These are phyloP conservation scores for Lepus oiostolus DNA, from an alignment of 2,797 vertebrate species.

Conservation along the genomic window DNA sequence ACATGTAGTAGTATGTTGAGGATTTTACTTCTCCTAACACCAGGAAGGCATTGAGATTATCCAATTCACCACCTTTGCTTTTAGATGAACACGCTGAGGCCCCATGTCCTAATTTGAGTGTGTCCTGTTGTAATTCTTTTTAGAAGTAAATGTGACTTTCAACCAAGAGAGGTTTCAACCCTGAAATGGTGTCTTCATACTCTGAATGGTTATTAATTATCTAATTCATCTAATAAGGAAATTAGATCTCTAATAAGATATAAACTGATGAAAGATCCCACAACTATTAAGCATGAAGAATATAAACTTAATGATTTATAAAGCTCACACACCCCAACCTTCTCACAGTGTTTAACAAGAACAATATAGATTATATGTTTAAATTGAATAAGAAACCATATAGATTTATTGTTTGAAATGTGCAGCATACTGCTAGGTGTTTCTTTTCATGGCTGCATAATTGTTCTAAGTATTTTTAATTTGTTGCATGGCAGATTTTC, in stretches of 20 bases:
- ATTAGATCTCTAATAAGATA: constrained; percentile 11
- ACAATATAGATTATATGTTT: not conserved
- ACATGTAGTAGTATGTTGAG: not conserved
- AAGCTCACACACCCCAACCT: not conserved
- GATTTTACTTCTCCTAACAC: not conserved
- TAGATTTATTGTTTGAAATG: constrained; percentile 69
- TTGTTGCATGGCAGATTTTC: constrained; percentile 66
- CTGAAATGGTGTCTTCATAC: not conserved
- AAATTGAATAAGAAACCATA: constrained; percentile 21
- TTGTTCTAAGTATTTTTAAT: constrained; percentile 72
- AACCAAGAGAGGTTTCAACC: not conserved
- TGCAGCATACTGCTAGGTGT: constrained; percentile 54
- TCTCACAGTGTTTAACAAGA: not conserved
- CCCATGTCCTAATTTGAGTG: not conserved
- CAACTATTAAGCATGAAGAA: not conserved
- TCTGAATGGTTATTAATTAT: constrained; percentile 25
- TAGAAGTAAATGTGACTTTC: not conserved
- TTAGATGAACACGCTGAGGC: not conserved
- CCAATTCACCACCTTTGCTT: not conserved
- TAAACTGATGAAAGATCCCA: not conserved
- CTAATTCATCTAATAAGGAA: not conserved
- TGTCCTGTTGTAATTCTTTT: not conserved
- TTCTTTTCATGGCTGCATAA: constrained; percentile 79
- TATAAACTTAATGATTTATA: not conserved
- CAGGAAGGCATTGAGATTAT: not conserved